Percentiles rank a stretch among this genome's conserved stretches.
Evolutionary conservation across 2,888 invertebrate species (phyloP).

Genomic region (Trichopoda pennipes): DNA sequence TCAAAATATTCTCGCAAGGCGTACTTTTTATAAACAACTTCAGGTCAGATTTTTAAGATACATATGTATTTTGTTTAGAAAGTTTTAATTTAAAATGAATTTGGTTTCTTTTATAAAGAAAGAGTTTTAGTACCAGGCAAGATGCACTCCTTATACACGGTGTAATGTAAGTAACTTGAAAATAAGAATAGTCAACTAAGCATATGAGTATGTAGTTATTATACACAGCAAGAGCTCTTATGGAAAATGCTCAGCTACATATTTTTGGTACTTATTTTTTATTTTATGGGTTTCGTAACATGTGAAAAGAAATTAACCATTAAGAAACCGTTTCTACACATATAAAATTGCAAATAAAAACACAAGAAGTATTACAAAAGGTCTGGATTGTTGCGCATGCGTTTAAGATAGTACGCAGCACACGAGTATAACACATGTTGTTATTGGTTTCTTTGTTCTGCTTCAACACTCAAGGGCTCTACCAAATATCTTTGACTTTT

Average conservation of each 20-base stretch:
- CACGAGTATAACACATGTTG: constrained; percentile 30
- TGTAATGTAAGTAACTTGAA: neutral
- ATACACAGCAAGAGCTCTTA: constrained; percentile 19
- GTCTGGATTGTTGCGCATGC: constrained; percentile 39
- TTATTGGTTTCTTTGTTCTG: constrained; percentile 6
- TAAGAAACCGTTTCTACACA: neutral
- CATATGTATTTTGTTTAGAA: too few relatives aligned
- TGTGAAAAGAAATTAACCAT: neutral
- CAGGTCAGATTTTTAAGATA: too few relatives aligned
- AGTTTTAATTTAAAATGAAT: too few relatives aligned
- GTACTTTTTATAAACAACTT: too few relatives aligned
- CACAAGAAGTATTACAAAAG: neutral
- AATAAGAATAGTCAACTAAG: too few relatives aligned
- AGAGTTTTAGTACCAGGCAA: too few relatives aligned
- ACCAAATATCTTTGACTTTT: constrained; percentile 7
- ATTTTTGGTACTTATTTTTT: constrained; percentile 9
- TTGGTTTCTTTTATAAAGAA: too few relatives aligned
- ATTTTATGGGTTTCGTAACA: neutral
- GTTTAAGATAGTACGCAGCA: constrained; percentile 11
- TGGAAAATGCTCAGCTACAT: constrained; percentile 17
- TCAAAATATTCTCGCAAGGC: too few relatives aligned
- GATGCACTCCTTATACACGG: too few relatives aligned
- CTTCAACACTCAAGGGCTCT: constrained; percentile 11
- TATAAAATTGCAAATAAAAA: neutral
- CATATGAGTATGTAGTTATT: neutral